Evolutionary conservation across 2,888 invertebrate genomes (phyloP), one percentile per base, ranked within the genome.

Genomic region (Thereva nobilitata): DNA sequence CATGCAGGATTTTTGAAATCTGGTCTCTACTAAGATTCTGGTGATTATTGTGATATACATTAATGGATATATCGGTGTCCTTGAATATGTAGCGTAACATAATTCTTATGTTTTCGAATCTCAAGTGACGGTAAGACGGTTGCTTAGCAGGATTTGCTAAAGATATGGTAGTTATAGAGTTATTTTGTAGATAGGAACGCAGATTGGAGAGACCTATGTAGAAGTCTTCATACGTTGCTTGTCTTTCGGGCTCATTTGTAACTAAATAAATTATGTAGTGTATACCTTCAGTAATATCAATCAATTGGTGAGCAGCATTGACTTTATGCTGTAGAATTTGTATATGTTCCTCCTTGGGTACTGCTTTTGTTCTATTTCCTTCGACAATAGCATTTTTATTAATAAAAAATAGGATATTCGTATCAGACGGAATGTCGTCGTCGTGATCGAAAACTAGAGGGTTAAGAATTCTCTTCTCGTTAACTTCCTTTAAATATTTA

Each of bases 21-120:
- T 53, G 37, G 35, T 53, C 38, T 5, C 5, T 2, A 10, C 1
- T 38, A 12, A 50, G 3, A 23, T 50, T 50, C 6, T 23, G 4
- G 4, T 4, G 4, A 50, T 50, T 50, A 50, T 50, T 50, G 34
- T 50, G 50, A 34, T 23, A 50, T 34, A 50, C 9, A 23, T 4
- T 34, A 5, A 50, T 23, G 35, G 12, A 23, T 23, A 50, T 50
- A 9, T 23, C 34, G 4, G 23, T 0, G 10, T 50, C 50, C 23
- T 34, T 50, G 9, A 50, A 50, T 8, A 50, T 50, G 34, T 50
- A 50, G 23, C 50, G 34, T 23, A 50, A 34, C 50, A 50, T 50
- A 23, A 35, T 5, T 7, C 34, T 23, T 7, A 50, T 23, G 12
- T 50, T 12, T 23, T 50, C 34, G 9, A 34, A 50, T 23, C 35